Evolutionary conservation across 2,113 vertebrate genomes (phyloP), one percentile per base, ranked within the genome.

Genomic region (Irena cyanogastra): DNA sequence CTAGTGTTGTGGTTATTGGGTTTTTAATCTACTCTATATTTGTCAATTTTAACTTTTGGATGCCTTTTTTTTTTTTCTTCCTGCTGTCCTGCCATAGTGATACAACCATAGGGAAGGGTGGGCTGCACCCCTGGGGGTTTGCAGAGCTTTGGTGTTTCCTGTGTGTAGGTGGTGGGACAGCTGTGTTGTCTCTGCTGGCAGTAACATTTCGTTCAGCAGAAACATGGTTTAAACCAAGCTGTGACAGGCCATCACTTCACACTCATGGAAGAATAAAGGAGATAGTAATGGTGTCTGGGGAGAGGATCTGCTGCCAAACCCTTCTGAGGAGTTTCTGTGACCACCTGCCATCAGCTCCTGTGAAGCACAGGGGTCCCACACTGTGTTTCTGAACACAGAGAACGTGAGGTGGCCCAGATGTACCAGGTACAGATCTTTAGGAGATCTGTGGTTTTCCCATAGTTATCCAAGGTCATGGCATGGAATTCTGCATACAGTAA

Each of bases 31-130:
- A 23, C 24, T 52, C 26, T 44, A 4, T 12, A 66, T 54, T 79
- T 64, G 7, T 4, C 16, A 16, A 1, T 57, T 68, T 80, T 10
- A 37, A 20, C 3, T 47, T 56, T 23, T 47, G 27, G 14, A 6
- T 42, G 5, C 0, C 39, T 31, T 57, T 45, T 15, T 35, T 16
- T 5, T 8, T 0, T 1, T 3, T 19, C 10, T 10, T 11, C 5
- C 16, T 7, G 1, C 10, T 57, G 17, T 60, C 12, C 42, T 53
- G 13, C 39, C 12, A 4, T 3, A 21, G 28, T 13, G 30, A 19
- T 10, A 14, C 4, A 41, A 33, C 20, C 8, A 7, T 1, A 37
- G n/a, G 33, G 26, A 47, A 44, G 41, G 54, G 35, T 16, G 23
- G 33, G 2, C 5, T 37, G 49, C 66, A 19, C 13, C 45, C 16